Evolutionary conservation across 2,113 vertebrate genomes (phyloP).

Genomic region (Myiozetetes cayanensis): DNA sequence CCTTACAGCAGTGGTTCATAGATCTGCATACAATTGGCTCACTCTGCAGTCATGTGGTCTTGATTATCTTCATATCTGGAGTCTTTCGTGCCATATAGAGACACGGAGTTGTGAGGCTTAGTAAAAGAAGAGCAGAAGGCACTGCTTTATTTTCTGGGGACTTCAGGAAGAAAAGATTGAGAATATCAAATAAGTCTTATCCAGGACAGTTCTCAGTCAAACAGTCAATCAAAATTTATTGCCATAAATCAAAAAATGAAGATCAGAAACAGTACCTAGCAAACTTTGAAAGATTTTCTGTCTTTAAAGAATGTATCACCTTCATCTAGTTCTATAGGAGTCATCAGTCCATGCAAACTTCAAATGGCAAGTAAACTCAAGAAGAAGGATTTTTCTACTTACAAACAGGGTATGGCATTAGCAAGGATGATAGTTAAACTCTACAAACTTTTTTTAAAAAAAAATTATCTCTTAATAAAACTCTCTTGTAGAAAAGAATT

Average conservation of each 20-base stretch:
- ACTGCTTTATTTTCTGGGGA: background rate
- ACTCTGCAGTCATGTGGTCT: slow-evolving; percentile 76
- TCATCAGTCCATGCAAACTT: background rate
- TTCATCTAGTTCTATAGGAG: background rate
- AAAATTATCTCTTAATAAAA: background rate
- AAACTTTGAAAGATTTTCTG: background rate
- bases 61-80: slow-evolving; percentile 77
- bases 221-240: background rate
- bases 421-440: background rate
- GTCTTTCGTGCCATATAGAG: background rate
- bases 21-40: slow-evolving; percentile 78
- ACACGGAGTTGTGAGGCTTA: background rate
- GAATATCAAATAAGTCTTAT: background rate
- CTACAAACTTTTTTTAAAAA: background rate
- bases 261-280: background rate
- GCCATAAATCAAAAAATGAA: background rate
- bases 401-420: background rate
- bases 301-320: background rate
- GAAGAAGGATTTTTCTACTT: background rate
- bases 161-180: background rate
- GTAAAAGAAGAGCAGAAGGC: slow-evolving; percentile 19
- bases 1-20: slow-evolving; percentile 75
- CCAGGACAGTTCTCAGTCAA: background rate
- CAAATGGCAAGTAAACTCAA: background rate
- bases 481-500: background rate